Conservation (phyloP, 2,113 vertebrate genomes). For the Takifugu flavidus region DNA sequence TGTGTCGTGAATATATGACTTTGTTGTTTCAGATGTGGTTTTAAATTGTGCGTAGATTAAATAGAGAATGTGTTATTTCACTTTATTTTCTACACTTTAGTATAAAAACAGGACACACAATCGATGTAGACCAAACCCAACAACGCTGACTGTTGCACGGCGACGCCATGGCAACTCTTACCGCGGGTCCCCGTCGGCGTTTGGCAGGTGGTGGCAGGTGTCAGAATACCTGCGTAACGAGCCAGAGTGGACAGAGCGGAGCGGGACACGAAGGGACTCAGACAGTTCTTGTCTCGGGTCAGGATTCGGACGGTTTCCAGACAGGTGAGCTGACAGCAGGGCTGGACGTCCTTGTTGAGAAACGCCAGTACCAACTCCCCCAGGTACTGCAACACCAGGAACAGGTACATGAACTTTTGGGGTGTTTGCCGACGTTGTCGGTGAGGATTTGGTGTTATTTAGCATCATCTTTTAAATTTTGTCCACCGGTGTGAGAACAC, state of each 20-base stretch:
- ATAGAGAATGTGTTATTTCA: too few relatives aligned
- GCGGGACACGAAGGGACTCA: slow-evolving; percentile 77
- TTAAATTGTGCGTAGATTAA: too few relatives aligned
- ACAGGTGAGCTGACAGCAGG: slow-evolving; percentile 82
- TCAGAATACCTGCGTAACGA: slow-evolving; percentile 71
- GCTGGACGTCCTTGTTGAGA: slow-evolving; percentile 82
- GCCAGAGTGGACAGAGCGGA: slow-evolving; percentile 79
- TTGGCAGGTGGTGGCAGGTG: slow-evolving; percentile 2
- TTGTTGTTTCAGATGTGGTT: too few relatives aligned
- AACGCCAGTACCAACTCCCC: slow-evolving; percentile 80
- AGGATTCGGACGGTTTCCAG: slow-evolving; percentile 90
- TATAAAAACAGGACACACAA: too few relatives aligned
- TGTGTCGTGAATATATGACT: too few relatives aligned
- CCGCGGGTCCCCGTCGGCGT: slow-evolving; percentile 26
- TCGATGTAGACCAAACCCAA: too few relatives aligned
- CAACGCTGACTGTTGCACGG: neutral
- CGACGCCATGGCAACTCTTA: slow-evolving; percentile 4
- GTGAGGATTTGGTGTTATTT: too few relatives aligned
- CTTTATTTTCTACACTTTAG: too few relatives aligned
- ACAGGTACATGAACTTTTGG: neutral
- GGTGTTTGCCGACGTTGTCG: too few relatives aligned
- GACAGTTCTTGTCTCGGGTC: slow-evolving; percentile 83
- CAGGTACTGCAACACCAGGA: slow-evolving; percentile 70
- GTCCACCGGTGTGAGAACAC: too few relatives aligned
- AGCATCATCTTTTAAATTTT: too few relatives aligned